Conservation (phyloP, 30 jellyfish, hydroid and myxozoan genomes). For the Kudoa iwatai region DNA sequence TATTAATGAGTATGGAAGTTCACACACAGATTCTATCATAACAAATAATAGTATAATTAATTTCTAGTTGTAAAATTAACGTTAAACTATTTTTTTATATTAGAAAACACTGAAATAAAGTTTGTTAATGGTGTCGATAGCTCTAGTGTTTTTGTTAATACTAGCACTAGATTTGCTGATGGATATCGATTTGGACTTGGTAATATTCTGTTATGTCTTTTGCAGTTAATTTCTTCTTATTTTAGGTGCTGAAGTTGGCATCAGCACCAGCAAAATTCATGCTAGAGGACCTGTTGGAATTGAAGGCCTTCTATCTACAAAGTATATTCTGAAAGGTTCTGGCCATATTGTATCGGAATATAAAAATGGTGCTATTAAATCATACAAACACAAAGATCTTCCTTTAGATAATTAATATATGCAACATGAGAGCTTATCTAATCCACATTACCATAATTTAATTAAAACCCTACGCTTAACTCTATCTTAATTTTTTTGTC, state of each 20-base stretch:
- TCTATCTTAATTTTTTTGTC: too few relatives aligned
- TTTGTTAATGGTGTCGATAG: conserved; percentile 53
- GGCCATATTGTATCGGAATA: conserved; percentile 47
- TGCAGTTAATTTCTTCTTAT: too few relatives aligned
- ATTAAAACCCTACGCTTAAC: too few relatives aligned
- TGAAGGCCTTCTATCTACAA: conserved; percentile 62
- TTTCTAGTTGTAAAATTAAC: too few relatives aligned
- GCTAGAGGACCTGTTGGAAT: conserved; percentile 96
- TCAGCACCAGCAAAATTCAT: conserved; percentile 45
- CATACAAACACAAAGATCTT: too few relatives aligned
- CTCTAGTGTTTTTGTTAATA: conserved; percentile 68
- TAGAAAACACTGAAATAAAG: conserved; percentile 20
- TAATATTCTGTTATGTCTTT: conserved; percentile 1
- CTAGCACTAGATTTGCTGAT: conserved; percentile 77
- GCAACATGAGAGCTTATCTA: too few relatives aligned
- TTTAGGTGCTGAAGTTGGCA: conserved; percentile 88
- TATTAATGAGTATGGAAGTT: conserved; percentile 32
- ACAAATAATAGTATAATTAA: conserved; percentile 28
- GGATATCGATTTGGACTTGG: conserved; percentile 82
- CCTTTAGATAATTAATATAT: too few relatives aligned
- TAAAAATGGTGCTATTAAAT: conserved; percentile 33
- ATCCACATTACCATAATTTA: too few relatives aligned
- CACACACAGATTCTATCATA: conserved; percentile 51
- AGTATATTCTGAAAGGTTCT: conserved; percentile 37
- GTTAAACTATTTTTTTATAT: too few relatives aligned